Base-by-base conservation (phyloP, 2,797 vertebrate species). In the Argentina silus region DNA sequence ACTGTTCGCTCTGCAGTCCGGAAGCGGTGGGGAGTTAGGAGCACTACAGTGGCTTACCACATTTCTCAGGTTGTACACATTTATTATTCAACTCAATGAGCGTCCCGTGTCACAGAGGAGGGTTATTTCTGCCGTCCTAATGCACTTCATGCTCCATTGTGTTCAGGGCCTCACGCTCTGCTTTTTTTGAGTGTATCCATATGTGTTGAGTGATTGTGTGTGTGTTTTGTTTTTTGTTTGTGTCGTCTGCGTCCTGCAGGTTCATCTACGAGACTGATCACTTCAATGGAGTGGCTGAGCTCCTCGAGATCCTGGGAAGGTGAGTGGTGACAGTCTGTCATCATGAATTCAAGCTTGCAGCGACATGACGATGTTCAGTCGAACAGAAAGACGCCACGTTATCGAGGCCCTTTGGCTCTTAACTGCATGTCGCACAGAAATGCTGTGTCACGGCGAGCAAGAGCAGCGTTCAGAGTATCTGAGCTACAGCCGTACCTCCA, bases 191-290 rank as follows among this genome's bases (percentile, higher is more conserved):
- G 17, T 60, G 45, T 51, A 6, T 17, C 21, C 23, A 12, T 68
- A 6, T 59, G 60, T 64, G 23, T 19, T 15, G 27, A 36, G 27
- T 63, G 48, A 6, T 2, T 9, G 56, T 27, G 43, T 48, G 21
- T 51, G 8, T 21, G 9, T 17, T 8, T 63, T 50, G 14, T 53
- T 15, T 36, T 60, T n/a, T 59, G 67, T 69, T 12, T 69, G 53
- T 57, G 53, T 7, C 83, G 74, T 83, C 1, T 0, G 55, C 48
- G 42, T 65, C 17, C 70, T 79, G 78, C 83, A 99, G 98, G 93
- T 99, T 97, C 93, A 97, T 99, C 88, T 99, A 98, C 89, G 98
- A 99, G 94, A 98, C 96, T 0, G 97, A 98, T 68, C 98, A 96
- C 90, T 99, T 98, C 88, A 99, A 99, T 73, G 98, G 97, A 82